Base-by-base conservation (phyloP, 2,797 vertebrate genomes). In the Florisuga fusca region DNA sequence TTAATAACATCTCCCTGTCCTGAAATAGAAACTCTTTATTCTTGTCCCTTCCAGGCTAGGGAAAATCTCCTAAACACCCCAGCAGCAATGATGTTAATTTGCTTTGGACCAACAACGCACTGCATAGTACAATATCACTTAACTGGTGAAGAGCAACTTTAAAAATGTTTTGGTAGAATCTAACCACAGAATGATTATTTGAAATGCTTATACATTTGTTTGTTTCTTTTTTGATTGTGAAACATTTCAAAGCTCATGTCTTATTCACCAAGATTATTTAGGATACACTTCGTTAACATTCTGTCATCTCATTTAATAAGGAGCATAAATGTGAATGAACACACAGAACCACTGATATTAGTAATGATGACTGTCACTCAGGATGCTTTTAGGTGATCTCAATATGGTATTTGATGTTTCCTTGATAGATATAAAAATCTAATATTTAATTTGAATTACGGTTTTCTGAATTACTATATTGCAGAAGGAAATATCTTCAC, bases 311-410 rank as follows among this genome's bases (percentile, higher is more conserved):
- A 57, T 85, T 89, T 78, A 91, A 83, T 16, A 78, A 50, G 36
- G 11, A 77, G 10, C 0, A 0, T 73, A 89, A 89, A 86, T 38
- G 64, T 53, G 76, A 91, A 87, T 81, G 64, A 78, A 72, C 58
- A 69, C 31, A 87, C 91, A 34, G 50, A 89, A 3, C 5, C 43
- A 51, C 9, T 50, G 36, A 17, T 75, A 68, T 87, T 90, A 61
- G 58, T 91, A 87, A 71, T 55, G 33, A 71, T 54, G 14, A 48
- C 16, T 94, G 48, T 63, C 64, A 87, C 46, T 95, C 38, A 85
- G 79, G 90, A 92, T 67, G 16, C n/a, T 57, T 84, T 84, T n/a
- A 86, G n/a, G 43, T 71, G 20, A 63, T 92, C 91, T 38, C 79
- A 88, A 71, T 71, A 73, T 61, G 63, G 62, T 25, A 81, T 85